Evolutionary conservation across 2,888 invertebrate species (phyloP), one percentile per base, ranked within the genome.

Genomic region (Conomelus anceps): DNA sequence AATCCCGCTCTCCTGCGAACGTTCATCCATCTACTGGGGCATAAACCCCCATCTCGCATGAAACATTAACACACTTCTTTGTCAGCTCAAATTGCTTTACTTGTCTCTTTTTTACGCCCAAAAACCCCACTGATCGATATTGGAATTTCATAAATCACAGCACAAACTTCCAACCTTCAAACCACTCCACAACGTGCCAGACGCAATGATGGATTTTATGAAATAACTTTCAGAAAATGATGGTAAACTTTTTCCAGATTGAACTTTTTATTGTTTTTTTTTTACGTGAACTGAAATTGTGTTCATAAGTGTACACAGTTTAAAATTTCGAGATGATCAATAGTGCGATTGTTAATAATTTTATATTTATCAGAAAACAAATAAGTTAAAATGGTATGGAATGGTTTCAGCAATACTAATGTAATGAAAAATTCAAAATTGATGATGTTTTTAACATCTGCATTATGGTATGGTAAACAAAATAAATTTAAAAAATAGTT

Each of bases 1-100:
- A 7, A n/a, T 23, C 89, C 90, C 89, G 63, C n/a, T 88, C 88
- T 88, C 20, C 22, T 11, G 4, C 11, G 6, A 26, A 11, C 26
- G 11, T 11, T 11, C 63, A 63, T 63, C n/a, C 63, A 63, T 1
- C 63, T 63, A n/a, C n/a, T 63, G n/a, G n/a, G n/a, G n/a, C 63
- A 63, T 63, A n/a, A 63, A 63, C n/a, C 63, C n/a, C 63, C 63
- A 63, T 63, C 63, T 63, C 63, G 63, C 63, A 63, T 63, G 63
- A 63, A 63, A 63, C 63, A 63, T 63, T 63, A 63, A 63, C 11
- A 7, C 63, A 63, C 20, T 63, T n/a, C 63, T 63, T 63, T 63
- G 20, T 63, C 63, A 63, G n/a, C 63, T 63, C 63, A 63, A 63
- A 63, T 63, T 63, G 63, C n/a, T 63, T 6, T n/a, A n/a, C 6